A percentile compares a stretch with the other conserved stretches of the same genome.
Conservation (phyloP, 2,797 vertebrate species). For the Macrochelys suwanniensis region DNA sequence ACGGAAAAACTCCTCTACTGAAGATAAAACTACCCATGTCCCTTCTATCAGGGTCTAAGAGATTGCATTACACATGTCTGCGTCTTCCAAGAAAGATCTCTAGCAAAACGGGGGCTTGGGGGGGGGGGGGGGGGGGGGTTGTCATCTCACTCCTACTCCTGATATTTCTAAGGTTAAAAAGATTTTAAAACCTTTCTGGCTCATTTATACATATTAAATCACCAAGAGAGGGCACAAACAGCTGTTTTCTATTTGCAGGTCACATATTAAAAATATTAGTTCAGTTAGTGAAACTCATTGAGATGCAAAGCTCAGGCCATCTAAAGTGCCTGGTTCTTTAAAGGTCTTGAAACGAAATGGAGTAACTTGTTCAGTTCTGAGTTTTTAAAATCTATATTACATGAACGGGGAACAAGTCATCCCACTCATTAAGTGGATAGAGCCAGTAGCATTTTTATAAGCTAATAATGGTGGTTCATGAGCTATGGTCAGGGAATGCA, state of each 20-base stretch:
- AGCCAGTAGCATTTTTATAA: neutral
- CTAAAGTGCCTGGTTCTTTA: neutral
- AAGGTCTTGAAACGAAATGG: neutral
- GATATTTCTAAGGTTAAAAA: neutral
- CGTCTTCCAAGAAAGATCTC: neutral
- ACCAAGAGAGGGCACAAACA: neutral
- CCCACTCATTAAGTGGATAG: neutral
- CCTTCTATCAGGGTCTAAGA: neutral
- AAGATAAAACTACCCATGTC: neutral
- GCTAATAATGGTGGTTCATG: neutral
- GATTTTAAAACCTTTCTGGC: neutral
- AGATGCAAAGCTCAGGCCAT: neutral
- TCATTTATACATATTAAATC: neutral
- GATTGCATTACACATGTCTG: neutral
- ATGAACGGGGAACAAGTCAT: neutral
- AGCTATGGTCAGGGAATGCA: neutral
- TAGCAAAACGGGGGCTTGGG: neutral
- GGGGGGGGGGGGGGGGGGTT: too few species aligned
- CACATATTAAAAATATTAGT: neutral
- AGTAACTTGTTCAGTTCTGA: neutral
- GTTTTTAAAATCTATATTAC: neutral
- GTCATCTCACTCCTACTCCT: neutral
- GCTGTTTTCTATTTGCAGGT: neutral
- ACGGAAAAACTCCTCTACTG: neutral
- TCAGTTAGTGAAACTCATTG: neutral